Evolutionary conservation across 2,888 invertebrate species (phyloP), one percentile per base, ranked within the genome.

Genomic region (Augiades crinisus): DNA sequence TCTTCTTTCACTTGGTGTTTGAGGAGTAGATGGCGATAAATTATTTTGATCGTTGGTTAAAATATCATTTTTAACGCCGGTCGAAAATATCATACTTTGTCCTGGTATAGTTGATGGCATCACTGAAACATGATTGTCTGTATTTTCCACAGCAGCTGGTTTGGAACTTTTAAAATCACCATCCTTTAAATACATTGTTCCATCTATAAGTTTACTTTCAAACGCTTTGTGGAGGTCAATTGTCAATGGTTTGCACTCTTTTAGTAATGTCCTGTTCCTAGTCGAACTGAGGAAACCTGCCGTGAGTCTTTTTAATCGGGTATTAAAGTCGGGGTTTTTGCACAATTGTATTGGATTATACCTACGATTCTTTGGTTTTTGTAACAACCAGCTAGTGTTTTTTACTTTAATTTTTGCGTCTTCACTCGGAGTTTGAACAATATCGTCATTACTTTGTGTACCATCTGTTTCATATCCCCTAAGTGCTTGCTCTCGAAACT

Each of bases 311-410:
- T 80, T 85, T 5, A 89, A 60, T 21, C 80, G 66, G 3, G 82
- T 85, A 55, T 88, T 89, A 45, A 88, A 89, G 60, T 89, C 88
- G 0, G 88, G 88, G 65, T 89, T 89, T 64, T 85, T 87, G 53
- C 85, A 84, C 3, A 89, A 47, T 24, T 78, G 68, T 62, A 84
- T 78, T 0, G 81, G 78, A 58, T 80, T 75, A 40, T 88, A 88
- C 1, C 51, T 65, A n/a, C 76, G 72, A 46, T 66, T 64, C 56
- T 63, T 70, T 1, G 85, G 87, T 65, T 87, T 88, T 61, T 75
- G 68, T 21, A 86, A 64, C 38, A 86, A 59, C 53, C 67, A 66
- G 63, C 78, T 86, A 0, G 76, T 65, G 16, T 58, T 24, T 60
- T 77, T 78, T 1, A 87, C 65, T 60, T 53, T 71, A 38, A 61